phyloP scores from a whole-genome alignment of 1,140 invertebrate genomes.

The Vanessa tameamea region DNA sequence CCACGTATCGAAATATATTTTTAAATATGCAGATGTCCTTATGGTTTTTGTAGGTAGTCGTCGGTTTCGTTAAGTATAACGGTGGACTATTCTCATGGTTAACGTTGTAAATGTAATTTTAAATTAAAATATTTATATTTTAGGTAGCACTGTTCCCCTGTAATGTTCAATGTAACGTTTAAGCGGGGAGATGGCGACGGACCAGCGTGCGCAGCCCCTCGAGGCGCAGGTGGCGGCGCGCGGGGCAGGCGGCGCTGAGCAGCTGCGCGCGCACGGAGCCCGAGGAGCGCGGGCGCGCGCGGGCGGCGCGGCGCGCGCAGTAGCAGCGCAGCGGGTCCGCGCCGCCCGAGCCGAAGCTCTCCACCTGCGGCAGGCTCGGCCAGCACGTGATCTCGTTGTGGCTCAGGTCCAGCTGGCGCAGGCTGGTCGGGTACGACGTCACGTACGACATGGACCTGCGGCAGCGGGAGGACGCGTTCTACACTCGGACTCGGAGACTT shows the following conservation, averaged over 20 bases:
- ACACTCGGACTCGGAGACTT: too few species aligned
- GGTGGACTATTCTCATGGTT: too few species aligned
- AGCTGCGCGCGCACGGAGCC: constrained; percentile 86
- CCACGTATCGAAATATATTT: too few species aligned
- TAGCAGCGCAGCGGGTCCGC: constrained; percentile 82
- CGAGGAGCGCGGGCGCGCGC: constrained; percentile 66
- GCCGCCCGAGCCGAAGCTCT: constrained; percentile 61
- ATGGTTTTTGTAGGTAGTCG: too few species aligned
- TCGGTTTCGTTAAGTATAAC: too few species aligned
- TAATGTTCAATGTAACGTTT: too few species aligned
- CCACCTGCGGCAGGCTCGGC: constrained; percentile 87
- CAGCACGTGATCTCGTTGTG: constrained; percentile 95
- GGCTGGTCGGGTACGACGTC: constrained; percentile 91
- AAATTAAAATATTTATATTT: too few species aligned
- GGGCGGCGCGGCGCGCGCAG: constrained; percentile 68
- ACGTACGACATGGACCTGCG: constrained; percentile 91
- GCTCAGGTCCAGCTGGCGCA: constrained; percentile 95
- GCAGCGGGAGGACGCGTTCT: not conserved
- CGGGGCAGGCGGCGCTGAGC: constrained; percentile 90
- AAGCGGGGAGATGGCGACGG: constrained; percentile 21
- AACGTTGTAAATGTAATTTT: too few species aligned
- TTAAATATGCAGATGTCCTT: too few species aligned
- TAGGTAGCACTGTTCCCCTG: too few species aligned
- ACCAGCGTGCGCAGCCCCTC: constrained; percentile 90
- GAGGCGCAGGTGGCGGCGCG: constrained; percentile 89